Base-by-base conservation (phyloP, 2,113 vertebrate species). In the Salvelinus sp. region DNA sequence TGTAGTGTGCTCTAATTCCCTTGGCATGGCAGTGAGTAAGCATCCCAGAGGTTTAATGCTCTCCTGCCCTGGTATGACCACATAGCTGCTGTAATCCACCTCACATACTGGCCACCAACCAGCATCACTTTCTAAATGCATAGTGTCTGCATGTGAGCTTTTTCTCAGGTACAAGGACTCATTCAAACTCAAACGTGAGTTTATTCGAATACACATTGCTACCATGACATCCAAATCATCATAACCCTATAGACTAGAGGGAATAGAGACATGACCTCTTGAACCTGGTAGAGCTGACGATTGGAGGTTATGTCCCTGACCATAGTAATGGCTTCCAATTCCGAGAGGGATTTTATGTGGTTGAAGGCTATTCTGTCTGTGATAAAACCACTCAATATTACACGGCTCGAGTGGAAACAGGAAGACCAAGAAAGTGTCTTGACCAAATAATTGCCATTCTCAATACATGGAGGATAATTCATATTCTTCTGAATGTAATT, bases 401-500 rank as follows among this genome's bases (percentile, higher is more conserved):
- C 16, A 12, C 9, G 12, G 38, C 20, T 58, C 20, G 38, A 65
- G 10, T 47, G 54, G 69, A 78, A 73, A 50, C 47, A 78, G 38
- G 30, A 22, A 69, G 58, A 64, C 58, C 9, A 9, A 3, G 63
- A 69, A 75, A 62, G 76, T 57, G 58, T 80, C 73, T 82, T 70
- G 78, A 74, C 22, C 70, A 23, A 70, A 85, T 82, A 86, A 87
- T 82, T 86, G 69, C 3, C 54, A 20, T 20, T 65, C 76, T 87
- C 87, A 89, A 88, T 86, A 88, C 71, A 27, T 71, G 23, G 28
- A 28, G 72, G 72, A 82, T 85, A 77, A 86, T 88, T 88, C 86
- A 70, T 71, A 72, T 74, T 64, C 68, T 54, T 14, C 70, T 77
- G 75, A 88, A 87, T 79, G 76, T 83, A 2, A 82, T 88, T 88